phyloP scores from a whole-genome alignment of 1,140 invertebrate genomes.

The Tribolium castaneum region DNA sequence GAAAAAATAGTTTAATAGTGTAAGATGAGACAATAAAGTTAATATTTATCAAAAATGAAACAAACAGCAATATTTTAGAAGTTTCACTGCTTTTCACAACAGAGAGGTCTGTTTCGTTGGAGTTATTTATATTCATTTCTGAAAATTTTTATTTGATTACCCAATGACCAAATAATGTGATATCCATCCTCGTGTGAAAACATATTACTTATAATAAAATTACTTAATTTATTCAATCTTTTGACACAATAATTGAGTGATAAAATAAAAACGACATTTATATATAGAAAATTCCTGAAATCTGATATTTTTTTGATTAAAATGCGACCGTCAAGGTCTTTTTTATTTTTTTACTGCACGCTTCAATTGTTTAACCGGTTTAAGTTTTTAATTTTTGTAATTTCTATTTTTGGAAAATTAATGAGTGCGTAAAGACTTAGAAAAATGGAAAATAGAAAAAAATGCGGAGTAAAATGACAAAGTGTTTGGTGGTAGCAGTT shows the following conservation, averaged over 20 bases:
- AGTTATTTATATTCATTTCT: no score
- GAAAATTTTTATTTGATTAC: no score
- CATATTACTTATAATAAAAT: not conserved
- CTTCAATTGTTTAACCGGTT: not conserved
- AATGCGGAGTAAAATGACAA: not conserved
- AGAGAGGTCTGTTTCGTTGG: no score
- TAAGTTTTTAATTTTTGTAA: no score
- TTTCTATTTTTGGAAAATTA: no score
- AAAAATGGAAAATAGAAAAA: no score
- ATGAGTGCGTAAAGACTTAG: no score
- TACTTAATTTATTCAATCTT: not conserved
- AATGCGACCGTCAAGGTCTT: not conserved
- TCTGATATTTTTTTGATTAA: not conserved
- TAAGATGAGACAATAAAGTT: no score
- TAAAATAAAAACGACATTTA: not conserved
- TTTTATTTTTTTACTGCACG: not conserved
- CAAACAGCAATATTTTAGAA: no score
- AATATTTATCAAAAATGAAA: no score
- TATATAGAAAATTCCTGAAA: not conserved
- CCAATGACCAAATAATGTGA: not conserved
- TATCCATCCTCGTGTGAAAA: not conserved
- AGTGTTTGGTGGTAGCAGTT: not conserved
- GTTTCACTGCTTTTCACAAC: no score
- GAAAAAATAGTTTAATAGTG: no score
- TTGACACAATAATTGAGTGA: not conserved